These are phyloP conservation scores for Moxostoma hubbsi DNA, from an alignment of 2,797 vertebrate genomes.

Conservation along the genomic window DNA sequence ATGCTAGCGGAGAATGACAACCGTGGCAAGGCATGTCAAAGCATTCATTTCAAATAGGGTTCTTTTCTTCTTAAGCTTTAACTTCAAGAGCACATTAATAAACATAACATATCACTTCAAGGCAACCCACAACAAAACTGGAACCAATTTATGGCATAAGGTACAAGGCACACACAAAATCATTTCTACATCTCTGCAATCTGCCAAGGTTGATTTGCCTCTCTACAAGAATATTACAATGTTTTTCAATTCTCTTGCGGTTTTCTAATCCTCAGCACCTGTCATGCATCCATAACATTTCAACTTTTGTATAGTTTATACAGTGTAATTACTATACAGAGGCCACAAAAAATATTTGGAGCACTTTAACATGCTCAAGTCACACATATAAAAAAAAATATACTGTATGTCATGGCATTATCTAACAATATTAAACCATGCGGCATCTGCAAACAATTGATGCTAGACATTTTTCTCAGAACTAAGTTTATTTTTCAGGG, in stretches of 20 bases:
- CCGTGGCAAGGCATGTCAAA: conserved; percentile 65
- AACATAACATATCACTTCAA: conserved; percentile 56
- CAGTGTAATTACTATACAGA: no score
- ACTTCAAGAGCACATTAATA: conserved; percentile 69
- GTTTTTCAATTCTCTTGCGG: conserved; percentile 44
- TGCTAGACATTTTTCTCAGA: no score
- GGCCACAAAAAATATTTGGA: no score
- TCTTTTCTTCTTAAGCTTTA: conserved; percentile 53
- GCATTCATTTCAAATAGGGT: conserved; percentile 73
- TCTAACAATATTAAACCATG: no score
- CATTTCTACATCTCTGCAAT: conserved; percentile 59
- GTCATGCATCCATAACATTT: no score
- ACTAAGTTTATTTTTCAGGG: conserved; percentile 4
- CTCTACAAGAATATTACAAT: conserved; percentile 46
- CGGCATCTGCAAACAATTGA: no score
- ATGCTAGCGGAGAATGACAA: conserved; percentile 47
- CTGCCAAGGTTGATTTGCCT: conserved; percentile 52
- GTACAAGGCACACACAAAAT: conserved; percentile 67
- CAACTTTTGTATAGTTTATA: no score
- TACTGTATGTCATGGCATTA: no score
- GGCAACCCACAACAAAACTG: conserved; percentile 40
- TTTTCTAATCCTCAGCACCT: no score
- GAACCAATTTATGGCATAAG: conserved; percentile 52
- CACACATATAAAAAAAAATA: no score
- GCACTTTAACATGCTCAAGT: no score